Conservation (phyloP, 23 tunicate genomes). For the Ciona savignyi region DNA sequence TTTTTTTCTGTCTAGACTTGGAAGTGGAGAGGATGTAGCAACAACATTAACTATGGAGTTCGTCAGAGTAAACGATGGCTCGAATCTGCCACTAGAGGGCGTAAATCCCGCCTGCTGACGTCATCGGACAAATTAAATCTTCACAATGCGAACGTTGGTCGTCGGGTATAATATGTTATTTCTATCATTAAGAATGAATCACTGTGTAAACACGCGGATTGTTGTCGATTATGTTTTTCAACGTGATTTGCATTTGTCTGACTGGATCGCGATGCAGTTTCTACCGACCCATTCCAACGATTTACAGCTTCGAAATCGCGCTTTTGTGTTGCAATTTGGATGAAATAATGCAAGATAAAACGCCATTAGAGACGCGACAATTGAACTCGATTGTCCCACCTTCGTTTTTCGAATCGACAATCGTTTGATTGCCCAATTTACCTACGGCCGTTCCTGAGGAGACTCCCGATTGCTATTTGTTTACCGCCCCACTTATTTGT, state of each 20-base stretch:
- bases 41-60: slow-evolving; percentile 16
- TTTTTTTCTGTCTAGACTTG: slow-evolving; percentile 9
- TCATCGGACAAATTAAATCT: slow-evolving; percentile 13
- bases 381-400: not conserved
- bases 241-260: too few species aligned
- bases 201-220: too few species aligned
- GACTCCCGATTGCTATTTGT: not conserved
- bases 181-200: too few species aligned
- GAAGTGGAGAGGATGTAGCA: slow-evolving; percentile 17
- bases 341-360: not conserved
- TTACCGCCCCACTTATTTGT: not conserved
- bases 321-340: not conserved
- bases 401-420: not conserved
- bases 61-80: slow-evolving; percentile 1
- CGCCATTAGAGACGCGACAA: not conserved
- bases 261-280: too few species aligned
- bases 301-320: not conserved
- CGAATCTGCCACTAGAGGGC: not conserved
- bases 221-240: too few species aligned
- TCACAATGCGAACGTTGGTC: slow-evolving; percentile 25
- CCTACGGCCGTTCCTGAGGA: not conserved
- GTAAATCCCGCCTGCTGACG: not conserved
- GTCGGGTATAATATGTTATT: too few species aligned
- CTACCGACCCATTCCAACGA: not conserved
- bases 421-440: not conserved